Conservation (phyloP, 1,140 invertebrate genomes). For the Himalopsyche phryganea region DNA sequence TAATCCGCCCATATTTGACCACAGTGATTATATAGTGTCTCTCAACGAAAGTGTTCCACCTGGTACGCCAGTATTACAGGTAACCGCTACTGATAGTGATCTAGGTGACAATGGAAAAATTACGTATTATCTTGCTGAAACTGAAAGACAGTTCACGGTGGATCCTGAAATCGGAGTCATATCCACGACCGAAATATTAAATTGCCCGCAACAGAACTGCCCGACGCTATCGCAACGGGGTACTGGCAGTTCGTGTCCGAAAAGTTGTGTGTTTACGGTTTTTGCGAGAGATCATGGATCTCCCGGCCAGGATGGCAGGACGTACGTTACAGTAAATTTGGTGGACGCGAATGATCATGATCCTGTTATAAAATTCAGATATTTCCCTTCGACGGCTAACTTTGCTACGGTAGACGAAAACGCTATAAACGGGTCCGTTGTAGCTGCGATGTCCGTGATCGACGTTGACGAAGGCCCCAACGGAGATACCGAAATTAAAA, state of each 20-base stretch:
- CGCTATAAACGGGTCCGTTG: constrained; percentile 81
- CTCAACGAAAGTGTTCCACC: constrained; percentile 87
- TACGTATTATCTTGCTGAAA: constrained; percentile 83
- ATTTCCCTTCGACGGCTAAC: constrained; percentile 76
- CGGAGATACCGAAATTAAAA: constrained; percentile 80
- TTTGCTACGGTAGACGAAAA: constrained; percentile 93
- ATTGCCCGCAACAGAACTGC: constrained; percentile 73
- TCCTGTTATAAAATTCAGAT: constrained; percentile 86
- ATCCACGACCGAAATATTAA: constrained; percentile 72
- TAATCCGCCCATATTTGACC: constrained; percentile 90
- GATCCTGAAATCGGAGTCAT: constrained; percentile 86
- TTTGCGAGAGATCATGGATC: constrained; percentile 89
- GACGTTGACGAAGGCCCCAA: constrained; percentile 89
- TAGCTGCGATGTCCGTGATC: constrained; percentile 88
- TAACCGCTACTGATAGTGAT: constrained; percentile 90
- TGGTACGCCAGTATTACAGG: constrained; percentile 82
- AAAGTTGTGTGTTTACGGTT: constrained; percentile 91
- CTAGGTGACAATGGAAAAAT: constrained; percentile 88
- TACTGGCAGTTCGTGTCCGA: constrained; percentile 63
- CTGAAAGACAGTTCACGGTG: constrained; percentile 81
- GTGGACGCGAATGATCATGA: constrained; percentile 94
- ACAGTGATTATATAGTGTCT: constrained; percentile 87
- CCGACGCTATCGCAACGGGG: constrained; percentile 45
- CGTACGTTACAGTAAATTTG: constrained; percentile 92
- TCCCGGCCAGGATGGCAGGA: constrained; percentile 84